phyloP scores from a whole-genome alignment of 2,797 vertebrate species.

The Onychomys torridus region DNA sequence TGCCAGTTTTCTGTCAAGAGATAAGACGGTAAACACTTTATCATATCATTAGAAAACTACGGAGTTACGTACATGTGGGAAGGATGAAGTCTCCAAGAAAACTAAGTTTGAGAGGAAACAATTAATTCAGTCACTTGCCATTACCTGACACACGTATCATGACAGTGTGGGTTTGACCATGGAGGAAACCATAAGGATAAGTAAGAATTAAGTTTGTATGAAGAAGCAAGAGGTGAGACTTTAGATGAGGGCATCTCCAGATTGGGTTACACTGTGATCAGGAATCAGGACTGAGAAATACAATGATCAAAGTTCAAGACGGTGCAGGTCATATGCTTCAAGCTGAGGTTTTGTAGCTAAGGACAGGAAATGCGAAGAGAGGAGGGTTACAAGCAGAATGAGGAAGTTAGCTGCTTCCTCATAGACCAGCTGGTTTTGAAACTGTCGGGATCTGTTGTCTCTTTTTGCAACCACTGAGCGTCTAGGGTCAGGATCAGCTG shows the following conservation, averaged over 20 bases:
- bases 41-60: neutral
- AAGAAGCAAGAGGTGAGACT: neutral
- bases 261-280: neutral
- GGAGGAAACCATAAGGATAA: too few relatives aligned
- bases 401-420: neutral
- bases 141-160: rapidly evolving
- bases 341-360: neutral
- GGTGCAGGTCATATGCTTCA: neutral
- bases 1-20: neutral
- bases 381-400: neutral
- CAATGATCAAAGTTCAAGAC: neutral
- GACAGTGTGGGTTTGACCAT: neutral
- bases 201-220: neutral
- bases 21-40: neutral
- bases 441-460: neutral
- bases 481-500: neutral
- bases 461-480: neutral
- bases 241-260: neutral
- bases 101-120: neutral
- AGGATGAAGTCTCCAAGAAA: neutral
- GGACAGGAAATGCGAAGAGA: neutral
- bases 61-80: too few relatives aligned
- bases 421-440: neutral
- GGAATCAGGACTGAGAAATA: neutral
- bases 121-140: neutral